Evolutionary conservation across 2,797 vertebrate species (phyloP).

Genomic region (Liasis olivaceus): DNA sequence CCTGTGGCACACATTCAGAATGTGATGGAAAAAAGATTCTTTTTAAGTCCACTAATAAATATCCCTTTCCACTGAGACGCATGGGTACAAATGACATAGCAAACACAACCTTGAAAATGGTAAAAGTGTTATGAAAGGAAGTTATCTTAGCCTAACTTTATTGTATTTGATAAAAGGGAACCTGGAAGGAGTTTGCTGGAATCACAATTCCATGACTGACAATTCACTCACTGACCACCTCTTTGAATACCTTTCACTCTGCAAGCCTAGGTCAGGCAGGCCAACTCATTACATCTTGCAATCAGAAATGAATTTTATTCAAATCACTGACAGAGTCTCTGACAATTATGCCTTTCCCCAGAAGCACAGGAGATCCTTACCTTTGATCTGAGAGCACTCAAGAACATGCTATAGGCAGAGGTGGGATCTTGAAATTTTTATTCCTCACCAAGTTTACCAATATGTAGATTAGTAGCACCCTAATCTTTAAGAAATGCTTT

Average conservation of each 20-base stretch:
- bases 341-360: neutral
- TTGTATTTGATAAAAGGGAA: neutral
- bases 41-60: neutral
- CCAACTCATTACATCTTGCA: neutral
- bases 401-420: neutral
- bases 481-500: neutral
- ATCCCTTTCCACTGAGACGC: neutral
- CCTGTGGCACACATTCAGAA: neutral
- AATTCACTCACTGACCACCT: neutral
- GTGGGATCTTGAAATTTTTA: neutral
- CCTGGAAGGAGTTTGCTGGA: neutral
- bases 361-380: neutral
- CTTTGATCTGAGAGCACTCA: neutral
- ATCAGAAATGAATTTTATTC: neutral
- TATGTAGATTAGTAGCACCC: neutral
- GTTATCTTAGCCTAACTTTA: neutral
- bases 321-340: neutral
- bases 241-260: neutral
- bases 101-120: neutral
- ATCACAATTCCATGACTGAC: neutral
- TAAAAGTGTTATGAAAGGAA: neutral
- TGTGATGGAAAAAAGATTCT: neutral
- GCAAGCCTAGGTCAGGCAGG: neutral
- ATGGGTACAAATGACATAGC: neutral
- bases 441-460: neutral